phyloP scores from a whole-genome alignment of 2,888 invertebrate genomes.

The Lasioglossum morio region DNA sequence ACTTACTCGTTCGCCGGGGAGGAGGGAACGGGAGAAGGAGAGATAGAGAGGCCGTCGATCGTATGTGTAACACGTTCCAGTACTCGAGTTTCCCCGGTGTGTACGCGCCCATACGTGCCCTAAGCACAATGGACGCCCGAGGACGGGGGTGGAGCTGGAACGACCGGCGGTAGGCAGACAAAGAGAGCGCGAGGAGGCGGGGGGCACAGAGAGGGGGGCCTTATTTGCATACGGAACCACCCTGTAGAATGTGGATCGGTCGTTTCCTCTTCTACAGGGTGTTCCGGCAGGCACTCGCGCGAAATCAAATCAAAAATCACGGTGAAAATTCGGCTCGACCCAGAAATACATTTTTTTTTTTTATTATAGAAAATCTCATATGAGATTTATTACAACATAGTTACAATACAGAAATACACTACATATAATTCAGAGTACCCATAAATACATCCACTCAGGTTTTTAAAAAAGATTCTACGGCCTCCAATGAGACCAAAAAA shows the following conservation, averaged over 20 bases:
- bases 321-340: not conserved
- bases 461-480: too few species aligned
- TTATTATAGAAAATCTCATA: too few species aligned
- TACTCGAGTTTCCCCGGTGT: constrained; percentile 41
- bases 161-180: constrained; percentile 39
- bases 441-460: too few species aligned
- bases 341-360: not conserved
- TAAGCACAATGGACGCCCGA: constrained; percentile 81
- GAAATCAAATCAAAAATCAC: not conserved
- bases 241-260: constrained; percentile 76
- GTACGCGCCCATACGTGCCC: constrained; percentile 53
- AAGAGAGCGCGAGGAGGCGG: constrained; percentile 58
- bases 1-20: constrained; percentile 56
- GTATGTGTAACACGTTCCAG: constrained; percentile 63
- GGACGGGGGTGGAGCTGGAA: constrained; percentile 81
- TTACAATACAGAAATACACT: too few species aligned
- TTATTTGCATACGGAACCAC: constrained; percentile 82
- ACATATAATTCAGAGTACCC: too few species aligned
- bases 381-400: too few species aligned
- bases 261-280: constrained; percentile 67
- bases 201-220: constrained; percentile 60
- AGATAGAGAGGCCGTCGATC: constrained; percentile 31
- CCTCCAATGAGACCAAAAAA: not conserved
- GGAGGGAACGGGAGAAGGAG: not conserved
- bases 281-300: constrained; percentile 23